Conservation (phyloP, 2,797 vertebrate species). For the Amblyopsis hoosieri region DNA sequence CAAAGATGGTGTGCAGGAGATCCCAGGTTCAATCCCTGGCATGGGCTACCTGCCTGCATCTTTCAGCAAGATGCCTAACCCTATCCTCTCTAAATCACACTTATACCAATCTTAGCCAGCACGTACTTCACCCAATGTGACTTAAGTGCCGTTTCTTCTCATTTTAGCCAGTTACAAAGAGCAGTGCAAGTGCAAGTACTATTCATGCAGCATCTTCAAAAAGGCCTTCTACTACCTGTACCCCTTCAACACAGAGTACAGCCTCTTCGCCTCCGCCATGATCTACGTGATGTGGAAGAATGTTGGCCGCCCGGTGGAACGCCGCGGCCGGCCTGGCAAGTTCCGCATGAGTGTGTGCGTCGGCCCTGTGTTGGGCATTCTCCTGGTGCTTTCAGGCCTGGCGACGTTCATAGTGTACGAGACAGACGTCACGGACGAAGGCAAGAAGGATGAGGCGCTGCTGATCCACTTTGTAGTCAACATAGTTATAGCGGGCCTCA, state of each 20-base stretch:
- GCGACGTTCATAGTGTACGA: constrained; percentile 83
- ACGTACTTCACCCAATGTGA: neutral
- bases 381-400: constrained; percentile 76
- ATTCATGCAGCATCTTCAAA: constrained; percentile 80
- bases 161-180: constrained; percentile 56
- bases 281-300: constrained; percentile 92
- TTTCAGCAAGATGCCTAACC: too few relatives aligned
- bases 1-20: too few relatives aligned
- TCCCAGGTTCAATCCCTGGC: too few relatives aligned
- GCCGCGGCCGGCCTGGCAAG: constrained; percentile 43
- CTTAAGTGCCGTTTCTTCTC: neutral
- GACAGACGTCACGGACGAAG: constrained; percentile 73
- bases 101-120: neutral
- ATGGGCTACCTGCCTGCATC: too few relatives aligned
- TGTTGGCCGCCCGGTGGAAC: constrained; percentile 79
- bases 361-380: constrained; percentile 62
- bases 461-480: constrained; percentile 81
- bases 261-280: constrained; percentile 88
- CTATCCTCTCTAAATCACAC: too few relatives aligned
- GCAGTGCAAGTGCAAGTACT: constrained; percentile 79
- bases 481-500: constrained; percentile 78
- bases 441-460: constrained; percentile 62
- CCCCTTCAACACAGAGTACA: constrained; percentile 90
- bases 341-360: constrained; percentile 75
- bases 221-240: constrained; percentile 83